Conservation (phyloP, 1,140 invertebrate species). For the Aphelinus atriplicis region DNA sequence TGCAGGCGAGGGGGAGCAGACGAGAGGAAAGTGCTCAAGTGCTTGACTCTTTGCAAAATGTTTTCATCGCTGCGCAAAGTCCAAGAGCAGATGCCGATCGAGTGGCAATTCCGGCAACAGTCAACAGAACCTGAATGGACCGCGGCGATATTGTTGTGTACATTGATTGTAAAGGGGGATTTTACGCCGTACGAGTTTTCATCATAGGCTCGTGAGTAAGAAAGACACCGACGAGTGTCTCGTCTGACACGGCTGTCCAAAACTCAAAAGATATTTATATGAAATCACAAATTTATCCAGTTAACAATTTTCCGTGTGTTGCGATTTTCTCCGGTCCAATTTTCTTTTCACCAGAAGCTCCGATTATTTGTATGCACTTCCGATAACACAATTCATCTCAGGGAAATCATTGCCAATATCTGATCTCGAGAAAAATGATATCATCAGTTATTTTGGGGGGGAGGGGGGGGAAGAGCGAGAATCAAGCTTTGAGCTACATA, state of each 20-base stretch:
- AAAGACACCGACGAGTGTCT: background rate
- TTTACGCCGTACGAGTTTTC: slow-evolving; percentile 12
- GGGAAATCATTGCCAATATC: no score
- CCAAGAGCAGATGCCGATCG: slow-evolving; percentile 36
- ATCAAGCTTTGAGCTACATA: no score
- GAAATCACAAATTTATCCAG: no score
- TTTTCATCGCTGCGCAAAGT: slow-evolving; percentile 29
- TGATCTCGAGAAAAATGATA: no score
- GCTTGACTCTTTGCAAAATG: slow-evolving; percentile 34
- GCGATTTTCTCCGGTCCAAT: no score
- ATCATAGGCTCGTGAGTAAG: background rate
- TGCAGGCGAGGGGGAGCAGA: background rate
- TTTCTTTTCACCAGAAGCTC: no score
- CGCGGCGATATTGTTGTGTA: slow-evolving; percentile 21
- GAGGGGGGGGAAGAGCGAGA: no score
- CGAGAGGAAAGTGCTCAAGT: background rate
- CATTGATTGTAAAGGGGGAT: slow-evolving; percentile 33
- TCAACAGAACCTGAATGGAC: slow-evolving; percentile 29
- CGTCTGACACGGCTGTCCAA: background rate
- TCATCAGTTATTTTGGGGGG: no score
- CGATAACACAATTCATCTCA: no score
- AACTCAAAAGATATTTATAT: background rate
- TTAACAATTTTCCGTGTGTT: no score
- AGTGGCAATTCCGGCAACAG: slow-evolving; percentile 39
- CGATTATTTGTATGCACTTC: no score